phyloP scores from a whole-genome alignment of 2,113 vertebrate genomes.

The Thalassarche chlororhynchos region DNA sequence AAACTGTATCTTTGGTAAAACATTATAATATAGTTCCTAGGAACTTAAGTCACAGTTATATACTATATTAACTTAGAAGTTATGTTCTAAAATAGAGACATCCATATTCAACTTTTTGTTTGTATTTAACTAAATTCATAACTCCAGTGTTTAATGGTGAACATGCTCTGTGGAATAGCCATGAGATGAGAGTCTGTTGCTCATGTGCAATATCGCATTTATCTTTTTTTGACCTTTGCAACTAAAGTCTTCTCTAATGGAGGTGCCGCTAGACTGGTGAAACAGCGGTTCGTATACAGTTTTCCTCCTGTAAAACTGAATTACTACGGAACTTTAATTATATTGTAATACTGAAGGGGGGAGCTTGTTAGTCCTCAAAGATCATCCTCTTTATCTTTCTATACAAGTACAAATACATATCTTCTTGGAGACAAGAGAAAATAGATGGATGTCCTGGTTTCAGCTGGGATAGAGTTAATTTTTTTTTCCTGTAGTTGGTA shows the following conservation, averaged over 20 bases:
- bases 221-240: background rate
- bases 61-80: background rate
- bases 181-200: background rate
- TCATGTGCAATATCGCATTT: background rate
- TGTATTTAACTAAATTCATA: background rate
- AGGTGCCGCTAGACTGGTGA: background rate
- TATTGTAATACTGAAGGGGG: background rate
- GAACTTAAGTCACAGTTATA: background rate
- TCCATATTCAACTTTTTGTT: background rate
- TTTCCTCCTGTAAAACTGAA: background rate
- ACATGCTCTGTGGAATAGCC: fast-evolving
- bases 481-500: no score
- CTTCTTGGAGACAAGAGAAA: background rate
- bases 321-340: background rate
- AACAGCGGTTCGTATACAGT: background rate
- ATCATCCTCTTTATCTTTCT: background rate
- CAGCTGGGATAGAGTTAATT: no score
- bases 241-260: background rate
- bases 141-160: background rate
- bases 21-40: background rate
- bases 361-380: background rate
- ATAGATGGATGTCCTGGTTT: no score
- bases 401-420: background rate
- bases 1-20: background rate
- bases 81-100: background rate